Percentiles rank a stretch among this genome's conserved stretches.
Conservation (phyloP, 2,113 vertebrate species). For the Nycticryphes semicollaris region DNA sequence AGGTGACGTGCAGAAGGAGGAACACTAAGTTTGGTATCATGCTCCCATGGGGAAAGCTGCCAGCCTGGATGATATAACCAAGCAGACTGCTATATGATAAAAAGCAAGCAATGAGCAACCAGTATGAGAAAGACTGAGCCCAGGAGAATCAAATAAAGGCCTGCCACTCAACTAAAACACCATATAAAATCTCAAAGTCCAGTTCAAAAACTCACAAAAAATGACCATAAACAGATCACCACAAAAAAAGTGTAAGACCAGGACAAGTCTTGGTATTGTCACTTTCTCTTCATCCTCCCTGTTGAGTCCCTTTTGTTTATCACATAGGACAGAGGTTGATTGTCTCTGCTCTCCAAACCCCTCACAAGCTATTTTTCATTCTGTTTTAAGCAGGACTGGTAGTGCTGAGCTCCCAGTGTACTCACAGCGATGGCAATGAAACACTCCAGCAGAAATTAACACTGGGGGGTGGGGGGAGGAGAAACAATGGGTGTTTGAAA, state of each 20-base stretch:
- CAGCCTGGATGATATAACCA: not conserved
- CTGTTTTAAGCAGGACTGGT: not conserved
- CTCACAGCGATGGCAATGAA: accelerated
- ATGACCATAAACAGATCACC: not conserved
- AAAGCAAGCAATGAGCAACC: not conserved
- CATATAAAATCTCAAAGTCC: not conserved
- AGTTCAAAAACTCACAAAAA: not conserved
- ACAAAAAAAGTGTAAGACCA: not conserved
- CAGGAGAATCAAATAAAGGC: not conserved
- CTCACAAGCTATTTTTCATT: not conserved
- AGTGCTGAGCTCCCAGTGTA: not conserved
- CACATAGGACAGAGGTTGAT: not conserved
- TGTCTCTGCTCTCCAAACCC: not conserved
- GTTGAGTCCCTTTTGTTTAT: not conserved
- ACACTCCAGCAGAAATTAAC: not conserved
- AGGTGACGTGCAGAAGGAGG: not conserved
- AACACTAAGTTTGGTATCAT: not conserved
- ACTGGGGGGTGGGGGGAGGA: not conserved
- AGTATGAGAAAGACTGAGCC: not conserved
- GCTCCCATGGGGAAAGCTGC: not conserved
- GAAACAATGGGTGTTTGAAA: not conserved
- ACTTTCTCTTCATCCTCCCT: not conserved
- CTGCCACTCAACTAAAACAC: not conserved
- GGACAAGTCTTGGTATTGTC: not conserved
- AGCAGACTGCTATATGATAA: not conserved